Base-by-base conservation (phyloP, 2,797 vertebrate species). In the Sebastes oblongus region DNA sequence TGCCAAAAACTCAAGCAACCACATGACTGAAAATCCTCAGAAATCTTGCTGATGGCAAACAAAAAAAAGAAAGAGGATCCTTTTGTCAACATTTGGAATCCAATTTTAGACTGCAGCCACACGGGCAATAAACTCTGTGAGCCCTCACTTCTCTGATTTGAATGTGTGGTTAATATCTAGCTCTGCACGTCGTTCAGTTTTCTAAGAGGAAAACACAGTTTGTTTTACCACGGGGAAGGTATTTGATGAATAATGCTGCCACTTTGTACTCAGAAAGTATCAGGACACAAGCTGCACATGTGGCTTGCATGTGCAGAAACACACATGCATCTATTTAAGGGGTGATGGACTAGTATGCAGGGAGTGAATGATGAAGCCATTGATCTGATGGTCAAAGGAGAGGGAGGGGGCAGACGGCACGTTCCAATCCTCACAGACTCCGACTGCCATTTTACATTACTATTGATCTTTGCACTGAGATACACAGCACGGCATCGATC, bases 391-490 rank as follows among this genome's bases (percentile, higher is more conserved):
- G 67, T 79, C 91, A 89, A 75, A 86, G 56, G 27, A 66, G n/a
- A 32, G 14, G 76, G 82, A 76, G 71, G 70, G 71, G 78, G 73
- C 59, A 88, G 80, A 76, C 65, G 68, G 82, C 86, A 86, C 62
- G 72, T 87, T 85, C 66, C 82, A 74, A 80, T 85, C 86, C 72
- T 78, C 72, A 34, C 77, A 85, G 84, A 81, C 77, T 67, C 77
- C 2, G 81, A 90, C 81, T 90, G 89, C 91, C 93, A 93, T 95
- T 94, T 94, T 90, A 92, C 92, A 94, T 93, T 83, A 77, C 84
- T 91, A 94, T 94, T 89, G 93, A 94, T 94, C 89, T 88, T 85
- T 84, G 71, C 78, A 74, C 80, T 24, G 79, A 92, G 86, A 87
- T 80, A 86, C 75, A 85, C 14, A 29, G 78, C 69, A 22, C 5